A percentile compares a stretch with the other conserved stretches of the same genome.
These are phyloP conservation scores for Halcyon leucocephala DNA, from an alignment of 2,797 vertebrate genomes.

Conservation along the genomic window DNA sequence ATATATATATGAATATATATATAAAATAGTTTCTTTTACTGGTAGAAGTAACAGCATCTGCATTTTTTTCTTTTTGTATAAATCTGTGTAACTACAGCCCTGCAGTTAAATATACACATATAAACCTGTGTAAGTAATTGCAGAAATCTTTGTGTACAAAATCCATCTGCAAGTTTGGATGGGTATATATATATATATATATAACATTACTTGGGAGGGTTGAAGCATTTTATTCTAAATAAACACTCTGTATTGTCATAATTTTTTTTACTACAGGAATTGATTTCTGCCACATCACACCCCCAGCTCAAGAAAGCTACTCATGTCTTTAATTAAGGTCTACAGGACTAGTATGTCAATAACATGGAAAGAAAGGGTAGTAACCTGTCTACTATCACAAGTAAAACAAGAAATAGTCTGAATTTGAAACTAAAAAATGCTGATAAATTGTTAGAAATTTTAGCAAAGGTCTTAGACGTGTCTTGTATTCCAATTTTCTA, in stretches of 20 bases:
- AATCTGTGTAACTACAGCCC: neutral
- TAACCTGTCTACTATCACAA: neutral
- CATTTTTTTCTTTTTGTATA: neutral
- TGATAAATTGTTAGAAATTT: neutral
- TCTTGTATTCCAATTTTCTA: neutral
- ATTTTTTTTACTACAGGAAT: neutral
- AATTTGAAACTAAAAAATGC: neutral
- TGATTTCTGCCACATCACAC: neutral
- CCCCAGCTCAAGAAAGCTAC: neutral
- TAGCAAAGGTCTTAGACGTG: neutral
- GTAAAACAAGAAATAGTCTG: neutral
- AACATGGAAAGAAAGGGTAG: neutral
- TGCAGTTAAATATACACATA: neutral
- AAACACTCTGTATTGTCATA: neutral
- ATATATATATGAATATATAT: no score
- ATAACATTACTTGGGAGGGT: neutral
- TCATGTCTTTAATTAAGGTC: neutral
- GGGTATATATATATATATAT: neutral
- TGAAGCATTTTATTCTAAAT: neutral
- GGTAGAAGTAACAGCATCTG: neutral
- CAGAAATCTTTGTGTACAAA: neutral
- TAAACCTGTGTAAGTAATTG: neutral
- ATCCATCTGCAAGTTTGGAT: neutral
- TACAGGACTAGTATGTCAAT: neutral
- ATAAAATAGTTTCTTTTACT: neutral